A percentile compares a stretch with the other conserved stretches of the same genome.
Conservation (phyloP, 1,140 invertebrate genomes). For the Aphelinus certus region DNA sequence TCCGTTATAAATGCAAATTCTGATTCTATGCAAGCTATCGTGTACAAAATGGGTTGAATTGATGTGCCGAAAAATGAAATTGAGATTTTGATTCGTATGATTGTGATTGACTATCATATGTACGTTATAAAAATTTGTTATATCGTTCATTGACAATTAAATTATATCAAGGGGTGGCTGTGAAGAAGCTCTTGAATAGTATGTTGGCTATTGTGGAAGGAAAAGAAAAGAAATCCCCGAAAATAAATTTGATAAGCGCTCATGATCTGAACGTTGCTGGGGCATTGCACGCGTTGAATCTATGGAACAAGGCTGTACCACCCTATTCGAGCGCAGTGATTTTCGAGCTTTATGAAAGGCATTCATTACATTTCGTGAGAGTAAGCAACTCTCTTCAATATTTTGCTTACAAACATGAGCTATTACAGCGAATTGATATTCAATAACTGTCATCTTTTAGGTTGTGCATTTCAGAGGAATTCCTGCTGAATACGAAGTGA, state of each 20-base stretch:
- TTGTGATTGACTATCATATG: too few relatives aligned
- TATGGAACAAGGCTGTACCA: conserved; percentile 70
- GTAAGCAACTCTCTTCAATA: conserved; percentile 25
- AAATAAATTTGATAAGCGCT: conserved; percentile 70
- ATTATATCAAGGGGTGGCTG: background rate
- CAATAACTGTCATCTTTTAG: conserved; percentile 1
- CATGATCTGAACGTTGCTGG: conserved; percentile 78
- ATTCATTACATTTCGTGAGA: conserved; percentile 40
- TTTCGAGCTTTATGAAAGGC: conserved; percentile 51
- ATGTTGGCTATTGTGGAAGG: conserved; percentile 43
- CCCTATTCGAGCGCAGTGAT: conserved; percentile 65
- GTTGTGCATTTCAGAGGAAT: conserved; percentile 11
- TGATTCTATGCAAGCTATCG: too few relatives aligned
- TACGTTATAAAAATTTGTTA: too few relatives aligned
- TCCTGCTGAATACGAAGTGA: background rate
- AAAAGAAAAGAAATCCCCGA: conserved; percentile 41
- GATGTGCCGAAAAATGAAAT: too few relatives aligned
- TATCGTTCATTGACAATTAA: too few relatives aligned
- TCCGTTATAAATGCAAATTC: too few relatives aligned
- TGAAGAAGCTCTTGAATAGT: background rate
- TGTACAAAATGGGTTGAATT: too few relatives aligned
- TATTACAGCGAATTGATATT: background rate
- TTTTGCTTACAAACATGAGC: background rate
- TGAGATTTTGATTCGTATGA: too few relatives aligned
- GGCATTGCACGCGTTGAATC: conserved; percentile 71